These are phyloP conservation scores for Poecilia velifera DNA, from an alignment of 2,797 vertebrate species.

Conservation along the genomic window DNA sequence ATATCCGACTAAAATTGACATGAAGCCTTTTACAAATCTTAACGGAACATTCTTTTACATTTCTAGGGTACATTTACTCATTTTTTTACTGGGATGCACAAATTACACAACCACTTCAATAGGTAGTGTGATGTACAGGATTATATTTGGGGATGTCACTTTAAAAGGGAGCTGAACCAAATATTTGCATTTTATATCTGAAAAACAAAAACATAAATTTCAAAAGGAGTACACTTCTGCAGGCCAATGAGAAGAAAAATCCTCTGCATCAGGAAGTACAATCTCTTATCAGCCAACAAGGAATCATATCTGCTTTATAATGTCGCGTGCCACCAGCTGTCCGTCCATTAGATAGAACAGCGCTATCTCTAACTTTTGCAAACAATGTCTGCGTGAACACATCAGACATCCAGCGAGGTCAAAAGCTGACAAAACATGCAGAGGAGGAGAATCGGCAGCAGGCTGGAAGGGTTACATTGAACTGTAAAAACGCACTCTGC, in stretches of 20 bases:
- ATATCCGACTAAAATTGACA: too few relatives aligned
- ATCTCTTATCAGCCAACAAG: not conserved
- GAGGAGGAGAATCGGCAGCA: not conserved
- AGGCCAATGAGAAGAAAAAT: not conserved
- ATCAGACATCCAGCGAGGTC: not conserved
- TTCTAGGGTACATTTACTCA: too few relatives aligned
- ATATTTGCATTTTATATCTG: not conserved
- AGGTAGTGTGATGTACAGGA: not conserved
- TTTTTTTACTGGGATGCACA: not conserved
- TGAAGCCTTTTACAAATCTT: too few relatives aligned
- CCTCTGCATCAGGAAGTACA: not conserved
- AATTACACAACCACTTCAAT: not conserved
- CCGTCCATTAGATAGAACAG: not conserved
- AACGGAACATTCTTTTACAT: too few relatives aligned
- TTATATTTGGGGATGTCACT: not conserved
- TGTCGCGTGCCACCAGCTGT: not conserved
- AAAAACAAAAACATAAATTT: not conserved
- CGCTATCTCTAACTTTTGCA: not conserved
- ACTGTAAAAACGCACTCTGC: conserved; percentile 19
- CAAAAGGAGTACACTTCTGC: not conserved
- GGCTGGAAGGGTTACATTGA: conserved; percentile 5
- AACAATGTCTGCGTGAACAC: conserved; percentile 2
- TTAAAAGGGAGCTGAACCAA: not conserved
- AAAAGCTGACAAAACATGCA: conserved; percentile 6
- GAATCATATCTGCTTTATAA: conserved; percentile 17